Evolutionary conservation across 2,113 vertebrate species (phyloP).

Genomic region (Anolis carolinensis): DNA sequence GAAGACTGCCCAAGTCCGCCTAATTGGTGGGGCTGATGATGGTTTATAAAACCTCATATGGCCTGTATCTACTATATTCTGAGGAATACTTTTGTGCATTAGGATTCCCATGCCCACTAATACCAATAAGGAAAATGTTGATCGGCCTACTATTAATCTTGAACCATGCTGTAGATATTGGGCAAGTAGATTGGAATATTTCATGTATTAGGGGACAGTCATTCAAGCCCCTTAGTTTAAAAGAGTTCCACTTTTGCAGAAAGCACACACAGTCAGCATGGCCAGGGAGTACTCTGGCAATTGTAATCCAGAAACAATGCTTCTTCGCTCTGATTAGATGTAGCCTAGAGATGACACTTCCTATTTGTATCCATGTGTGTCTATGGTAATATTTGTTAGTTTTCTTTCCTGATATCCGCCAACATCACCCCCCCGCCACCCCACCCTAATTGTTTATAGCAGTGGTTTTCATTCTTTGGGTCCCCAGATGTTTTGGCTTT

Average conservation of each 20-base stretch:
- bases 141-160: neutral
- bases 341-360: neutral
- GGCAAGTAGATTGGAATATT: neutral
- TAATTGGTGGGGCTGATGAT: neutral
- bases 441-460: too few species aligned
- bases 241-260: too few species aligned
- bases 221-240: neutral
- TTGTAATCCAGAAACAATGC: too few species aligned
- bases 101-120: too few species aligned
- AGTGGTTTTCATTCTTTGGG: too few species aligned
- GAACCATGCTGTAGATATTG: neutral
- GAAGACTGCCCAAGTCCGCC: too few species aligned
- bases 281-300: too few species aligned
- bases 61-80: neutral
- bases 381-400: neutral
- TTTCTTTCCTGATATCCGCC: neutral
- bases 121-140: neutral
- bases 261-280: neutral
- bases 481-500: too few species aligned
- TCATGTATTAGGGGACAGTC: neutral
- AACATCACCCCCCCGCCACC: too few species aligned
- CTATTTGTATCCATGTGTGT: neutral
- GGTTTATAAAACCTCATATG: neutral
- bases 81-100: neutral
- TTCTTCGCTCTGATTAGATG: neutral